phyloP scores from a whole-genome alignment of 1,140 invertebrate genomes.

The Tigriopus japonicus region DNA sequence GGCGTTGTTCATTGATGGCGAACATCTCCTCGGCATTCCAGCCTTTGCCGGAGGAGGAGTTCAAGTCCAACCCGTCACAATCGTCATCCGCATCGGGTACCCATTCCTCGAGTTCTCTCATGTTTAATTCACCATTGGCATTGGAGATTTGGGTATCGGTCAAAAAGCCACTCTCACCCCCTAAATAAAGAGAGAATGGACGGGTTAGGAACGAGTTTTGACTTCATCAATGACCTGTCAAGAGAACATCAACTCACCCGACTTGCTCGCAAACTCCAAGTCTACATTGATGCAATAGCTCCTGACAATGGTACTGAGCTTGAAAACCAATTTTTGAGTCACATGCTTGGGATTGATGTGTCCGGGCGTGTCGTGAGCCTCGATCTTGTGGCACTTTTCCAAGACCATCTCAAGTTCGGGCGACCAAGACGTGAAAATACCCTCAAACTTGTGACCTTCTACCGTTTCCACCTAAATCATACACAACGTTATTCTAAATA shows the following conservation, averaged over 20 bases:
- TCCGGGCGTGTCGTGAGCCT: slow-evolving; percentile 34
- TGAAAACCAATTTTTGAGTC: slow-evolving; percentile 66
- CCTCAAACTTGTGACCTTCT: slow-evolving; percentile 60
- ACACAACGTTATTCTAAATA: no score
- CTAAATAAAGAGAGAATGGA: neutral
- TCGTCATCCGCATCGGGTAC: slow-evolving; percentile 35
- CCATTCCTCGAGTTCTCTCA: slow-evolving; percentile 9
- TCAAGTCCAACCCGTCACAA: slow-evolving; percentile 26
- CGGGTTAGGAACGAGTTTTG: neutral
- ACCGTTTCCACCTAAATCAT: slow-evolving; percentile 39
- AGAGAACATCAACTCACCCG: slow-evolving; percentile 9
- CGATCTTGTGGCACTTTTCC: slow-evolving; percentile 59
- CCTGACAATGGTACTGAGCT: slow-evolving; percentile 54
- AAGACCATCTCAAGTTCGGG: slow-evolving; percentile 59
- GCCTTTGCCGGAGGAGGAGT: slow-evolving; percentile 45
- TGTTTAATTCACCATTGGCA: slow-evolving; percentile 16
- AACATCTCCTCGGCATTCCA: slow-evolving; percentile 94
- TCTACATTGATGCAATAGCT: slow-evolving; percentile 60
- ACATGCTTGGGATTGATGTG: slow-evolving; percentile 43
- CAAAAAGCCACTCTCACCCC: slow-evolving; percentile 15
- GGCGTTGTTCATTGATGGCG: slow-evolving; percentile 67
- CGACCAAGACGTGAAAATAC: slow-evolving; percentile 67
- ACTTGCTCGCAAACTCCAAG: slow-evolving; percentile 59
- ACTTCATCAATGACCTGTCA: neutral
- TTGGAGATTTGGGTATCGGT: slow-evolving; percentile 19